These are phyloP conservation scores for Plecotus auritus DNA, from an alignment of 2,113 vertebrate genomes.

Conservation along the genomic window DNA sequence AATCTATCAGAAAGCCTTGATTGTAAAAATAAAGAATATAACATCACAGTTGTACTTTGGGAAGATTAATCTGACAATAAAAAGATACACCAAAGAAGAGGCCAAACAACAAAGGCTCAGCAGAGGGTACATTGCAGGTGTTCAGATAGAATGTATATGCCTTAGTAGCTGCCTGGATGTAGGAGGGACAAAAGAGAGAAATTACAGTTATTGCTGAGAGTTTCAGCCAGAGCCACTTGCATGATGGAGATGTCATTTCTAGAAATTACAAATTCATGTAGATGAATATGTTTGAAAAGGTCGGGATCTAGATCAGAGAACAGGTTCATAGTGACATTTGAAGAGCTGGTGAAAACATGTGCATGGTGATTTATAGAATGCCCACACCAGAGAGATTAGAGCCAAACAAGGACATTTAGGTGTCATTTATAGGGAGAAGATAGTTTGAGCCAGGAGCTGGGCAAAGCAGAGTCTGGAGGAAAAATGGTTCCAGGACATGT, in stretches of 20 bases:
- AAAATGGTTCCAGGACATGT: not conserved
- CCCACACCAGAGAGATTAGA: not conserved
- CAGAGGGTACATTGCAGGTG: not conserved
- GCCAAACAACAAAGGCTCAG: not conserved
- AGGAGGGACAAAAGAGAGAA: not conserved
- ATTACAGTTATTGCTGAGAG: not conserved
- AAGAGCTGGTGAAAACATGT: not conserved
- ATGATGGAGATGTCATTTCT: not conserved
- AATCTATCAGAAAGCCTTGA: not conserved
- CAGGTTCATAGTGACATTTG: not conserved
- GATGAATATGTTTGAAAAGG: not conserved
- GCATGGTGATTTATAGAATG: not conserved
- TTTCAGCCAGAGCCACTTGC: not conserved
- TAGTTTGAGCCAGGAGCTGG: not conserved
- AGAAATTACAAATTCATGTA: conserved; percentile 20
- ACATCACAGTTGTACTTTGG: not conserved
- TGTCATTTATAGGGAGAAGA: not conserved
- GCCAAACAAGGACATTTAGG: not conserved
- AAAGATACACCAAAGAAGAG: not conserved
- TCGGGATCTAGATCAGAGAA: not conserved
- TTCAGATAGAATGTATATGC: not conserved
- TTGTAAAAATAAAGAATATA: conserved; percentile 1
- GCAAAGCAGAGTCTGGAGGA: not conserved
- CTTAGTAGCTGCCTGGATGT: not conserved
- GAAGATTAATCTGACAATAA: conserved; percentile 32